These are phyloP conservation scores for Meriones psammophilus DNA, from an alignment of 2,797 vertebrate species.

Conservation along the genomic window DNA sequence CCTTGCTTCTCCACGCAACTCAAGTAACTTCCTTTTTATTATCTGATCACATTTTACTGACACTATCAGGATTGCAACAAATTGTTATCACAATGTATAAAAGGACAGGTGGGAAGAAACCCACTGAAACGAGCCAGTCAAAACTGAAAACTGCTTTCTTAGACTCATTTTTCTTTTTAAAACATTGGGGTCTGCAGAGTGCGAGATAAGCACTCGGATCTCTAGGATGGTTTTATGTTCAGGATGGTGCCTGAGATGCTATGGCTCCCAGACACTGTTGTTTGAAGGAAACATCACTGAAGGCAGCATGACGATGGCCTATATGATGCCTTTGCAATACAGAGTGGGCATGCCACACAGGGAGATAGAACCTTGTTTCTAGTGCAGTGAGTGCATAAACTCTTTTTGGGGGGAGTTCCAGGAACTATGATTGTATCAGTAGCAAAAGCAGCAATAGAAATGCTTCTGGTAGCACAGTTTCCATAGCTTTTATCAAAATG, in stretches of 20 bases:
- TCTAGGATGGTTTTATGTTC: background rate
- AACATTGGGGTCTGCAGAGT: background rate
- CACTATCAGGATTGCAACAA: background rate
- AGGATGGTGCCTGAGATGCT: background rate
- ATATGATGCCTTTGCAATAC: background rate
- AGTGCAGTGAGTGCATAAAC: background rate
- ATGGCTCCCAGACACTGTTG: background rate
- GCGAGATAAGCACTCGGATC: background rate
- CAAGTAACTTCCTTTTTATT: background rate
- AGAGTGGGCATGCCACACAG: background rate
- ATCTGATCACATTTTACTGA: background rate
- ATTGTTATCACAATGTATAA: background rate
- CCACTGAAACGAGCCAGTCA: background rate
- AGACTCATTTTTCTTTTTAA: conserved; percentile 46
- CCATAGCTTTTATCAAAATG: background rate
- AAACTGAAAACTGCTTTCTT: background rate
- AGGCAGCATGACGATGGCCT: background rate
- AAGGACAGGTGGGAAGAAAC: conserved; percentile 5
- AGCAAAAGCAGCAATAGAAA: background rate
- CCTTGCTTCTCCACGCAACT: conserved; percentile 35
- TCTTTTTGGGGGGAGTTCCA: background rate
- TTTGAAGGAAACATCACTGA: background rate
- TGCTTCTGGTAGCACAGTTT: background rate
- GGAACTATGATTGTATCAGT: background rate
- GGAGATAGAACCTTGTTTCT: background rate